Base-by-base conservation (phyloP, 1,140 invertebrate species). In the Trichoplusia ni region DNA sequence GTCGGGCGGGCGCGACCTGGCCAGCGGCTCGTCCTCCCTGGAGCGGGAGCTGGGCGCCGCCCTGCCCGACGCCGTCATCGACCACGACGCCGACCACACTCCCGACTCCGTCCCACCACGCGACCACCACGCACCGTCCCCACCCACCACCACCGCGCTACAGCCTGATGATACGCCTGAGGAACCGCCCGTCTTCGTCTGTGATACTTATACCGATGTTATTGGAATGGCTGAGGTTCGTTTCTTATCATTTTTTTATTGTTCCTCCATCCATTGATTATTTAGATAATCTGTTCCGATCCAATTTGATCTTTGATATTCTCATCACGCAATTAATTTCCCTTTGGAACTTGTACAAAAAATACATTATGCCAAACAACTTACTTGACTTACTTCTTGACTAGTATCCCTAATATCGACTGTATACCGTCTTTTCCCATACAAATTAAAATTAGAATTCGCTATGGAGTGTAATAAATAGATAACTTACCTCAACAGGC, bases 11-110 rank as follows among this genome's bases (percentile, higher is more conserved):
- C 73, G 74, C 13, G 82, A 79, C 51, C 62, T 79, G 8, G 69
- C 84, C 19, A 82, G 79, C 65, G 79, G 74, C 33, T 88, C 85
- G 0, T 85, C 83, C 0, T 88, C 85, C 0, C 62, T 89, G 33
- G 86, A 89, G 63, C 73, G 86, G 0, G 86, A 89, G 40, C 69
- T 85, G 25, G 73, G 53, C 11, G 54, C 65, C 29, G 54, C 69
- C 5, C 23, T 47, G 7, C 8, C 44, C 16, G 64, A 56, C 14
- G 60, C 51, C 2, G 8, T 58, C 4, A 58, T 67, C 7, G 61
- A 58, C 19, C 53, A 60, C 47, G 58, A 42, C 33, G 29, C 18
- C 27, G 51, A 61, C 25, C 37, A 51, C 11, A 40, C 9, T 3
- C 42, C 29, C 0, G 40, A 47, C 11, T 6, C 16, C 18, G 6